A percentile compares a stretch with the other conserved stretches of the same genome.
phyloP scores from a whole-genome alignment of 2,113 vertebrate species.

The Pantherophis guttatus region DNA sequence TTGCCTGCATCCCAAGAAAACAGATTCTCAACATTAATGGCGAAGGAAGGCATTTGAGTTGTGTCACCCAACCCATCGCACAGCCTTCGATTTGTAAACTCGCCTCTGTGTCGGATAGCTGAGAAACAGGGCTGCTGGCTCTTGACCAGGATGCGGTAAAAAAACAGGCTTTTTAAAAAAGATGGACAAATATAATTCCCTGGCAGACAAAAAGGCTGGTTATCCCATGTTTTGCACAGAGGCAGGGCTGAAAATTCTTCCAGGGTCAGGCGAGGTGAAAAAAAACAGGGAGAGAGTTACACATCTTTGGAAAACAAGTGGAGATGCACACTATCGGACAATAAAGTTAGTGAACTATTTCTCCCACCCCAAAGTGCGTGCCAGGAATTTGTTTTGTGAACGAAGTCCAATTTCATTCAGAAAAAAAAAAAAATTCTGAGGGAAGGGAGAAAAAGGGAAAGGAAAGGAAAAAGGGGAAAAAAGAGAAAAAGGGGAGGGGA shows the following conservation, averaged over 20 bases:
- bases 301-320: neutral
- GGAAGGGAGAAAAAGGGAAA: neutral
- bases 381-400: neutral
- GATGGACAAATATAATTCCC: neutral
- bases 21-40: neutral
- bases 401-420: conserved; percentile 2
- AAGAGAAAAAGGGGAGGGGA: neutral
- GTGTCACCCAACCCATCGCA: neutral
- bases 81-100: neutral
- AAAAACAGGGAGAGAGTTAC: neutral
- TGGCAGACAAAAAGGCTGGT: neutral
- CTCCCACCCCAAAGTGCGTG: conserved; percentile 7
- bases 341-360: neutral
- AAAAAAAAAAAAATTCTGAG: neutral
- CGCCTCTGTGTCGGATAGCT: neutral
- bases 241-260: conserved; percentile 35
- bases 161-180: neutral
- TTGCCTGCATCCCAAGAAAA: neutral
- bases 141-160: neutral
- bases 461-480: neutral
- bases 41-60: neutral
- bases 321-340: conserved; percentile 13
- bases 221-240: neutral
- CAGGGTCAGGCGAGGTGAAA: conserved; percentile 30
- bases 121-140: neutral